Evolutionary conservation across 2,113 vertebrate species (phyloP), one percentile per base, ranked within the genome.

Genomic region (Cavia porcellus): DNA sequence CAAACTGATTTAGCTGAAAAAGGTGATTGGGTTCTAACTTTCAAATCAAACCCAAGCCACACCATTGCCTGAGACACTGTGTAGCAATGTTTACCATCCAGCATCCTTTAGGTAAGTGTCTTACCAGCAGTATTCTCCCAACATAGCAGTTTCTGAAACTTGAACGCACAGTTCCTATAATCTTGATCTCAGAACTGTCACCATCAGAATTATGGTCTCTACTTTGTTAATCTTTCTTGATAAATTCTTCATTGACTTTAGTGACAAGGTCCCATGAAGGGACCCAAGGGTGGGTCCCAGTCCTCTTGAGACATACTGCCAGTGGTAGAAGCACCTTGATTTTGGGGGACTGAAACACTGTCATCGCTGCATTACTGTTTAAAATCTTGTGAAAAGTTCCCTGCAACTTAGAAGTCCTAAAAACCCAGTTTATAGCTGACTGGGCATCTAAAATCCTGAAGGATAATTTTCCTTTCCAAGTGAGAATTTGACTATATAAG

Each of bases 321-420:
- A 10, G 45, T 35, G 45, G 85, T 38, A 74, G 75, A 55, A 97
- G 90, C 94, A 94, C 93, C 97, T 92, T 79, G 62, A 89, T 82
- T 62, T 88, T 28, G 38, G 64, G 79, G 82, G 89, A 52, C 59
- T 47, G 57, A 68, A 64, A 87, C 15, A 28, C 42, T 12, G 3
- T 38, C 7, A 22, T 22, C 11, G 74, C 35, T 66, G 22, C 30
- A 22, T 66, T 57, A 47, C 35, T 89, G 22, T 55, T 74, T 83
- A 62, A 61, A 68, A 90, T 68, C 86, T 94, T 50, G 87, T 95
- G 64, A 86, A 96, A 86, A 3, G 7, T 88, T 84, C 84, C 70
- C 38, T 32, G 1, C 75, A 83, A 96, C 35, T 92, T 86, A 14
- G 50, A 75, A 92, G 86, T 62, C 83, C 28, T 4, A 72, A 84